These are phyloP conservation scores for Onychomys arenicola DNA, from an alignment of 2,797 vertebrate species.

Conservation along the genomic window DNA sequence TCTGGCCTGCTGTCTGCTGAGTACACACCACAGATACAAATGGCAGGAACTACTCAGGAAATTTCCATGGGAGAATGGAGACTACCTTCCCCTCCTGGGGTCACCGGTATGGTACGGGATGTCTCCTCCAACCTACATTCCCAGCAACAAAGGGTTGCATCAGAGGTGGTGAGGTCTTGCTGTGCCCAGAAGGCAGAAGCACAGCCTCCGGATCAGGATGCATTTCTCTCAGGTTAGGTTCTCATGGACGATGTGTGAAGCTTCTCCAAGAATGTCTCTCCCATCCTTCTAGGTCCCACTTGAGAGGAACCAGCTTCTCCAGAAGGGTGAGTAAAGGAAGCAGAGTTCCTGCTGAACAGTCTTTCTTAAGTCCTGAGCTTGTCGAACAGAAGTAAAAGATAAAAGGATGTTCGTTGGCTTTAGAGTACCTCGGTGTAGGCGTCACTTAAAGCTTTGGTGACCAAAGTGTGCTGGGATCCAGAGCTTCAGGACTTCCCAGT, in stretches of 20 bases:
- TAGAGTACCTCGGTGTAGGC: slow-evolving; percentile 45
- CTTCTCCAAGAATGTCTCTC: neutral
- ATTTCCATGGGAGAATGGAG: slow-evolving; percentile 71
- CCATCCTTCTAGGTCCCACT: neutral
- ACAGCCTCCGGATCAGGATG: neutral
- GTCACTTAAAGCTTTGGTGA: slow-evolving; percentile 24
- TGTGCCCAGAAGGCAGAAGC: neutral
- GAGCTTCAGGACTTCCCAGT: neutral
- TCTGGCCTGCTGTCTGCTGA: slow-evolving; percentile 42
- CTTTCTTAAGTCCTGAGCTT: slow-evolving; percentile 9
- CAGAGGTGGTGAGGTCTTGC: neutral
- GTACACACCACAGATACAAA: neutral
- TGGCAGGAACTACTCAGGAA: slow-evolving; percentile 50
- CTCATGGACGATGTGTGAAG: neutral
- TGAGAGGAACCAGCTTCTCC: neutral
- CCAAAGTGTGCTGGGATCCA: neutral
- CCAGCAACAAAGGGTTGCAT: slow-evolving; percentile 42
- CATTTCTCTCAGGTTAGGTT: neutral
- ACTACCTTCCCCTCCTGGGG: neutral
- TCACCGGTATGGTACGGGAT: neutral
- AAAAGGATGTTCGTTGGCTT: neutral
- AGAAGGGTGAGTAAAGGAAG: neutral
- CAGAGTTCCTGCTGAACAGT: neutral
- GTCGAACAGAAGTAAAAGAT: slow-evolving; percentile 25
- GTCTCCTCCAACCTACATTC: slow-evolving; percentile 40